Evolutionary conservation across 2,888 invertebrate species (phyloP), one percentile per base, ranked within the genome.

Genomic region (Craniophora ligustri): DNA sequence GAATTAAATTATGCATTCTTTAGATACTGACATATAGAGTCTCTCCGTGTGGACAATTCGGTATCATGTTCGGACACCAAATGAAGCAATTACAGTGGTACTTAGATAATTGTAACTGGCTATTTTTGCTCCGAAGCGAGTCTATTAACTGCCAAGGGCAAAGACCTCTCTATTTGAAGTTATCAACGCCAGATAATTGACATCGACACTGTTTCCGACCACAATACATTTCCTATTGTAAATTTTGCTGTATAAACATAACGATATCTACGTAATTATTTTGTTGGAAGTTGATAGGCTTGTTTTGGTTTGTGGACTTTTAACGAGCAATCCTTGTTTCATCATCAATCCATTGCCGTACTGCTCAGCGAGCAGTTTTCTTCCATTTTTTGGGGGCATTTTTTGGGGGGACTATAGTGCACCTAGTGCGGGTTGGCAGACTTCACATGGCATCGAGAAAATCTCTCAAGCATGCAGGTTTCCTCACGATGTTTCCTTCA

Each of bases 161-260:
- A 69, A 72, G 54, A 68, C 70, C 69, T 56, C 66, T 48, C 46
- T 40, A 57, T 54, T 60, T 28, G 47, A 47, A 58, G 39, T 56
- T 58, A 61, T 66, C 68, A 48, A 35, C 44, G 38, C 45, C 31
- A 62, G 59, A 62, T 62, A 61, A 65, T 55, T 42, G 40, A 19
- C 28, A 32, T 23, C 38, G 35, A 23, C 61, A 48, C 45, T 58
- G 46, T 67, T 53, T 61, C 53, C 34, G 49, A 49, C 47, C 40
- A 38, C 55, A 41, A 34, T 41, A 13, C 21, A 5, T 28, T 38
- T n/a, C 40, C 19, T 45, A 15, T 15, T 36, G 34, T 31, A 47
- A 62, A 67, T 44, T 16, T 13, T 19, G 2, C n/a, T 5, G 47
- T 21, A 23, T 10, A 35, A 40, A 63, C 32, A 42, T 34, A 47